A percentile compares a stretch with the other conserved stretches of the same genome.
Conservation (phyloP, 2,888 invertebrate genomes). For the Scaptomyza caliginosa region DNA sequence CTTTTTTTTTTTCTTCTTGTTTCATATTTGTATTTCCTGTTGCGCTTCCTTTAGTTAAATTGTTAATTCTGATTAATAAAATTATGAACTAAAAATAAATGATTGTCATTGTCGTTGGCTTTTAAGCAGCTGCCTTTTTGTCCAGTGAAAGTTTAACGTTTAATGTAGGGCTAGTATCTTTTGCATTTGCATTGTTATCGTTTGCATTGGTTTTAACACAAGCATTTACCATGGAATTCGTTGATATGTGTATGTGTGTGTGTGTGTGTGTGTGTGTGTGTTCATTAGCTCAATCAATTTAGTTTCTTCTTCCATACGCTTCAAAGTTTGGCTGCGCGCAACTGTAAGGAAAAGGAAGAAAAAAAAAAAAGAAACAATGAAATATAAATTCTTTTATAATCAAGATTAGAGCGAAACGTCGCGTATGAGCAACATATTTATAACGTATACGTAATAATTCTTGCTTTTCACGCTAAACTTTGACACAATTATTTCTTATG, state of each 20-base stretch:
- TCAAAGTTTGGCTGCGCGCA: constrained; percentile 52
- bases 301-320: not conserved
- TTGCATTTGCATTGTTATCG: constrained; percentile 18
- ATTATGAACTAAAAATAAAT: constrained; percentile 16
- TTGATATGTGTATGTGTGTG: constrained; percentile 55
- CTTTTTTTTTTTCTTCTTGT: constrained; percentile 15
- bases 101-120: constrained; percentile 54
- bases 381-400: not conserved
- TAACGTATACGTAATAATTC: constrained; percentile 26
- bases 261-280: constrained; percentile 18
- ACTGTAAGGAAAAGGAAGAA: constrained; percentile 37
- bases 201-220: constrained; percentile 42
- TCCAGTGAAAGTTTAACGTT: constrained; percentile 1
- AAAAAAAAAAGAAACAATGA: not conserved
- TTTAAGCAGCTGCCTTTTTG: constrained; percentile 34
- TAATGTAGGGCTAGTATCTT: constrained; percentile 28
- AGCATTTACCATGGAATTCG: constrained; percentile 59
- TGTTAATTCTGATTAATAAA: constrained; percentile 2
- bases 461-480: constrained; percentile 32
- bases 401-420: too few relatives aligned
- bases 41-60: constrained; percentile 9
- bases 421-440: not conserved
- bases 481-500: constrained; percentile 39
- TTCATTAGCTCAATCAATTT: constrained; percentile 48
- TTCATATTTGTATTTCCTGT: constrained; percentile 36